Conservation (phyloP, 1,140 invertebrate species). For the Episyrphus balteatus region DNA sequence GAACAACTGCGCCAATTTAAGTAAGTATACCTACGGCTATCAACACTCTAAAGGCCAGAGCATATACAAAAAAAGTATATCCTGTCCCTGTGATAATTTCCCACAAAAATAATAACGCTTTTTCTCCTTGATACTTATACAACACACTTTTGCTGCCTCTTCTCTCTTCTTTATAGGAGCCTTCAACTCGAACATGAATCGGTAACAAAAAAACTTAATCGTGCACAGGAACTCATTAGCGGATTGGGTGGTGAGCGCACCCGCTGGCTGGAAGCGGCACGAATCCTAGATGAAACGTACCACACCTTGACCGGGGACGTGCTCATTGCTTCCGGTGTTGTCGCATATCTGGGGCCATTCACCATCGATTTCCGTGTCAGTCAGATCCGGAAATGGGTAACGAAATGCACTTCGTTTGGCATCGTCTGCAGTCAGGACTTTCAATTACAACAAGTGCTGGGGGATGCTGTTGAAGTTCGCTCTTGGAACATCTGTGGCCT, state of each 20-base stretch:
- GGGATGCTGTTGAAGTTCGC: slow-evolving; percentile 76
- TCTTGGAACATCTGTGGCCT: slow-evolving; percentile 87
- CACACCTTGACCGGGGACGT: slow-evolving; percentile 64
- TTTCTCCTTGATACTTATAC: background rate
- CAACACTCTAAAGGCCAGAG: background rate
- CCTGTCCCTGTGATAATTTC: background rate
- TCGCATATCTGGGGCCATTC: slow-evolving; percentile 86
- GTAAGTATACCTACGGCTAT: slow-evolving; percentile 8
- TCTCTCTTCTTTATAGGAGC: slow-evolving; percentile 37
- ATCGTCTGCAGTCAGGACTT: slow-evolving; percentile 68
- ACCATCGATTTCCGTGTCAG: slow-evolving; percentile 57
- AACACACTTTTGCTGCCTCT: background rate
- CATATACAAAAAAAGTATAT: background rate
- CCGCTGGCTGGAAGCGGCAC: slow-evolving; percentile 71
- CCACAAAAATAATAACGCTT: background rate
- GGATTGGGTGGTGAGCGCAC: slow-evolving; percentile 73
- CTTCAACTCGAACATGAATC: slow-evolving; percentile 72
- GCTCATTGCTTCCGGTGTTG: slow-evolving; percentile 74
- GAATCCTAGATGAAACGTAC: slow-evolving; percentile 58
- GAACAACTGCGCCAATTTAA: slow-evolving; percentile 39
- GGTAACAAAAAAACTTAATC: slow-evolving; percentile 79
- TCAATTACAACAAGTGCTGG: slow-evolving; percentile 62
- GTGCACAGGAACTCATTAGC: slow-evolving; percentile 86
- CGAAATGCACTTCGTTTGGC: slow-evolving; percentile 49
- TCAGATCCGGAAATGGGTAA: slow-evolving; percentile 60